Base-by-base conservation (phyloP, 2,888 invertebrate genomes). In the Amiota communis region DNA sequence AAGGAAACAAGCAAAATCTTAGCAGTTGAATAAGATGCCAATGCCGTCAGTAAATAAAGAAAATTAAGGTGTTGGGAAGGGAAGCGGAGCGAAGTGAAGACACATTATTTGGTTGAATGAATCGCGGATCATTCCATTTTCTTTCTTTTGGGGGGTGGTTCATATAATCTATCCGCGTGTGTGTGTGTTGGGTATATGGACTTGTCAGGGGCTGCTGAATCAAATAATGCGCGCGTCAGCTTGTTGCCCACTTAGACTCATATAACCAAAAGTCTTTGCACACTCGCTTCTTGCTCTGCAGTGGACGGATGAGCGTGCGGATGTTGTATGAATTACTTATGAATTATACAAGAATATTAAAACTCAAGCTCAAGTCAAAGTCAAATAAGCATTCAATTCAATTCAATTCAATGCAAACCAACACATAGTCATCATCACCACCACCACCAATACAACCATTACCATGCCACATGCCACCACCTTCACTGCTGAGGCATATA, bases 281-380 rank as follows among this genome's bases (percentile, higher is more conserved):
- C 20, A 82, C 84, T 83, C 83, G 81, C 82, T 81, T 81, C 81
- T 23, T 3, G 23, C 23, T 80, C 79, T 61, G 6, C 17, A 23
- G 84, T 84, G 75, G 76, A 79, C 73, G 77, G 36, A 36, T 78
- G 67, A 75, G 79, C 75, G 79, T 84, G 83, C 89, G 23, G 23
- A 23, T 23, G 86, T 85, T 88, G 86, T 87, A 88, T 83, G 88
- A 88, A 89, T 88, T 87, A 86, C 88, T 88, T 88, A 88, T 88
- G 88, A 88, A 88, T 88, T 88, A 88, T 88, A 86, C 86, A 85
- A 84, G 85, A 80, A 85, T 85, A 86, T 86, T 86, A 85, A 80
- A 85, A 59, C 71, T 63, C 71, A 65, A 56, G 72, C 72, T 75
- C 74, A 70, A 69, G 74, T 46, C 75, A 49, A 20, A 57, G 51